phyloP scores from a whole-genome alignment of 2,113 vertebrate genomes.

The Rhea americana region DNA sequence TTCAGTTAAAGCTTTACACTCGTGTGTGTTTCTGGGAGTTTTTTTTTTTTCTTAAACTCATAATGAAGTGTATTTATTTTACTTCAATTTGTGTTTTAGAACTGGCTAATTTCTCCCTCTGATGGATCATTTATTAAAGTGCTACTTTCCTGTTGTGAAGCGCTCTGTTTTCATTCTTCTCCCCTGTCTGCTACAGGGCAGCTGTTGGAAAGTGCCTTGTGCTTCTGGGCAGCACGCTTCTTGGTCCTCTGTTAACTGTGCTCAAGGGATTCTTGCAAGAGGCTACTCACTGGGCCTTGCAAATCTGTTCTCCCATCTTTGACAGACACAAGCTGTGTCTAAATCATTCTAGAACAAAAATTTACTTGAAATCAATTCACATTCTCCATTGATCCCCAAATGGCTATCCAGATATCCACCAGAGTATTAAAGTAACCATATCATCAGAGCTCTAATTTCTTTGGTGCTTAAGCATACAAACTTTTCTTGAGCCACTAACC shows the following conservation, averaged over 20 bases:
- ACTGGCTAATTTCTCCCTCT: slow-evolving; percentile 43
- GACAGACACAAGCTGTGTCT: fast-evolving
- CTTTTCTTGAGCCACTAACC: too few relatives aligned
- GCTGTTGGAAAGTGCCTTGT: not conserved
- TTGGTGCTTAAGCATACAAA: fast-evolving
- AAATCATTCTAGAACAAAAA: not conserved
- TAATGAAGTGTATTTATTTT: slow-evolving; percentile 19
- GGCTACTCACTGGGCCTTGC: fast-evolving
- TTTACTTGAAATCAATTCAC: not conserved
- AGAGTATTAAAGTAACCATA: not conserved
- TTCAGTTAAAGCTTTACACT: not conserved
- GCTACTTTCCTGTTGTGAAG: slow-evolving; percentile 57
- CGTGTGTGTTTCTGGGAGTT: not conserved
- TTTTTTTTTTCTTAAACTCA: not conserved
- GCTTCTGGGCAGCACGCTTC: too few relatives aligned
- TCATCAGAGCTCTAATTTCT: fast-evolving
- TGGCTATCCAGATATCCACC: not conserved
- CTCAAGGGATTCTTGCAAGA: not conserved
- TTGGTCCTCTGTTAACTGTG: fast-evolving
- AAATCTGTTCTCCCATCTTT: fast-evolving
- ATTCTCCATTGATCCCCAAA: not conserved
- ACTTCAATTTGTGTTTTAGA: slow-evolving; percentile 43
- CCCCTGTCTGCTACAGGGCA: fast-evolving
- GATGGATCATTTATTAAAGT: slow-evolving; percentile 70
- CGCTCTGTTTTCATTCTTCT: not conserved